Evolutionary conservation across 1,140 invertebrate species (phyloP).

Genomic region (Apolygus lucorum): DNA sequence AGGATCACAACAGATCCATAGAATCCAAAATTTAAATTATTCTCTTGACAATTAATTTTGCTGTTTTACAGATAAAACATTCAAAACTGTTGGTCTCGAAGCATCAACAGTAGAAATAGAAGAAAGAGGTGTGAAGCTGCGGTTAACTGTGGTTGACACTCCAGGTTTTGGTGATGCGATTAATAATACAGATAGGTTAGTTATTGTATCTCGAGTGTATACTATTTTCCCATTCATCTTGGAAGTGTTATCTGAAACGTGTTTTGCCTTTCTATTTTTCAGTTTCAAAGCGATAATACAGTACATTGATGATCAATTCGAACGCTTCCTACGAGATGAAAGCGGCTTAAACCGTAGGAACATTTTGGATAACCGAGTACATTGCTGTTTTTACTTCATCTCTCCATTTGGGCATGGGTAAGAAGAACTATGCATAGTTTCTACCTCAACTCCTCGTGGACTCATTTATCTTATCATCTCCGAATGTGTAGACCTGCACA

Average conservation of each 20-base stretch:
- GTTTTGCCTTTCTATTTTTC: slow-evolving; percentile 31
- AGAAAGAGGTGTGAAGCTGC: slow-evolving; percentile 80
- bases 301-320: slow-evolving; percentile 91
- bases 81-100: slow-evolving; percentile 81
- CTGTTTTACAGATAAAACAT: slow-evolving; percentile 70
- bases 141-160: slow-evolving; percentile 89
- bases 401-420: slow-evolving; percentile 96
- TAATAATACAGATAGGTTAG: slow-evolving; percentile 74
- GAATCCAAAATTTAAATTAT: too few relatives aligned
- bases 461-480: neutral
- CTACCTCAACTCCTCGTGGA: neutral
- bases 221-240: too few relatives aligned
- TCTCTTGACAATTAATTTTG: slow-evolving; percentile 5
- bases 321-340: slow-evolving; percentile 81
- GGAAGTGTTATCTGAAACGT: too few relatives aligned
- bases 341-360: slow-evolving; percentile 84
- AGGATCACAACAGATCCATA: too few relatives aligned
- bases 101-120: slow-evolving; percentile 91
- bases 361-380: slow-evolving; percentile 86
- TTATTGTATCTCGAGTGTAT: too few relatives aligned
- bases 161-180: slow-evolving; percentile 99
- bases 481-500: too few relatives aligned
- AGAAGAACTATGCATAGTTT: slow-evolving; percentile 26
- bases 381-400: slow-evolving; percentile 99
- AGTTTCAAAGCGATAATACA: slow-evolving; percentile 82